phyloP scores from a whole-genome alignment of 1,140 invertebrate genomes.

The Thaumetopoea pityocampa region DNA sequence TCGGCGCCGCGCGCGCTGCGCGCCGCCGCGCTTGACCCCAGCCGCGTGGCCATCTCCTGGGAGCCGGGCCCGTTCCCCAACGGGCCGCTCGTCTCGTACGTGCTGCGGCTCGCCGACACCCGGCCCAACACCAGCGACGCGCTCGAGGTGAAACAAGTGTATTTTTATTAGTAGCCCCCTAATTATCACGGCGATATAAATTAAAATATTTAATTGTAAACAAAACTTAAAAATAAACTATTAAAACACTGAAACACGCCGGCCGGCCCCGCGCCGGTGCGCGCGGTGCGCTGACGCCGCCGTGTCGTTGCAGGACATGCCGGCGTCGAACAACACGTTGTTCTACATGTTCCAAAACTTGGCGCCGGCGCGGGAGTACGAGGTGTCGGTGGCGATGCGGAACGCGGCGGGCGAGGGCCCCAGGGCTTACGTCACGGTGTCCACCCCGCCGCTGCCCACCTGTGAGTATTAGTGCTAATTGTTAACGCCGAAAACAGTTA shows the following conservation, averaged over 20 bases:
- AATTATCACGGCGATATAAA: not conserved
- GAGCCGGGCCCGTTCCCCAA: slow-evolving; percentile 90
- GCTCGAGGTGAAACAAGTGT: slow-evolving; percentile 75
- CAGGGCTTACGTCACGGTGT: slow-evolving; percentile 77
- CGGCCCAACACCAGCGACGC: slow-evolving; percentile 78
- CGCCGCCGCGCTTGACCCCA: slow-evolving; percentile 87
- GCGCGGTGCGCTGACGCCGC: not conserved
- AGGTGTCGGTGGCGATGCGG: slow-evolving; percentile 85
- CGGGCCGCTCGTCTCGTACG: slow-evolving; percentile 91
- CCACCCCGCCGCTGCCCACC: slow-evolving; percentile 80
- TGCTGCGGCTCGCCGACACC: slow-evolving; percentile 80
- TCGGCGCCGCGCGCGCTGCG: slow-evolving; percentile 85
- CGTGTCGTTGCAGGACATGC: slow-evolving; percentile 79
- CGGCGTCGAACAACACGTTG: slow-evolving; percentile 79
- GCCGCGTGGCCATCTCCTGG: slow-evolving; percentile 91
- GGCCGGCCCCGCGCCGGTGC: no score
- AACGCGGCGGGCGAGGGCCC: slow-evolving; percentile 90
- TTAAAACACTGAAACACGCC: no score
- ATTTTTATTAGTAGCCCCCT: slow-evolving; percentile 1
- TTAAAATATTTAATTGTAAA: no score
- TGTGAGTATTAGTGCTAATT: slow-evolving; percentile 67
- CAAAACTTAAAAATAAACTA: no score
- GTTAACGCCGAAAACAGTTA: no score
- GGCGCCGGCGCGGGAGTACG: slow-evolving; percentile 84
- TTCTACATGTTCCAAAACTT: slow-evolving; percentile 89